Evolutionary conservation across 2,888 invertebrate genomes (phyloP).

Genomic region (Amblyteles armatorius): DNA sequence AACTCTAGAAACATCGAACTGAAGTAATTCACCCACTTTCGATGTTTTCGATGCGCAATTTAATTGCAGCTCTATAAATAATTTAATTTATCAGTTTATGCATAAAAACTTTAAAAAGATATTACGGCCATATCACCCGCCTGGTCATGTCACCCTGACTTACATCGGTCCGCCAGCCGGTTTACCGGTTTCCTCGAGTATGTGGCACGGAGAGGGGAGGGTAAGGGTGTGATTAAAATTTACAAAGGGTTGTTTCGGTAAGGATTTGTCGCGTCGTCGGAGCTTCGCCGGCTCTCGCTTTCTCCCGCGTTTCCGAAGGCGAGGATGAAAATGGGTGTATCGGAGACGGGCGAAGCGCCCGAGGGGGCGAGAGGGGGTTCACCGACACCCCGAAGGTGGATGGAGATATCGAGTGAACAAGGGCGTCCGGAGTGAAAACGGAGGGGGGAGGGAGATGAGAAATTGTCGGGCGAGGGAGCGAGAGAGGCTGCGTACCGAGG

Average conservation of each 20-base stretch:
- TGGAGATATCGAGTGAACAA: slow-evolving; percentile 37
- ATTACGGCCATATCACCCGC: no score
- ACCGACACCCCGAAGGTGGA: slow-evolving; percentile 19
- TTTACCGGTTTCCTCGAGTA: slow-evolving; percentile 34
- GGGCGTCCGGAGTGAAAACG: slow-evolving; percentile 13
- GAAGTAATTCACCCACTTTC: no score
- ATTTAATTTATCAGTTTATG: no score
- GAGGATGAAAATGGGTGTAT: slow-evolving; percentile 16
- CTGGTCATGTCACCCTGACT: no score
- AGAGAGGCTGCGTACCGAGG: slow-evolving; percentile 64
- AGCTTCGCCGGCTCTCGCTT: slow-evolving; percentile 35
- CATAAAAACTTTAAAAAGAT: no score
- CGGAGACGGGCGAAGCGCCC: slow-evolving; percentile 28
- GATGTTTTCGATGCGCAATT: no score
- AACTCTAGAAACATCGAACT: no score
- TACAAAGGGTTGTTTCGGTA: slow-evolving; percentile 55
- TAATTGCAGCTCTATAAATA: no score
- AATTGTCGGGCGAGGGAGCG: slow-evolving; percentile 65
- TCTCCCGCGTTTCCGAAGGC: slow-evolving; percentile 15
- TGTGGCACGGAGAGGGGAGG: not conserved
- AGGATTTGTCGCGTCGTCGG: slow-evolving; percentile 60
- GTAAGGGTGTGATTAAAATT: slow-evolving; percentile 70
- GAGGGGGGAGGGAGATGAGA: slow-evolving; percentile 43
- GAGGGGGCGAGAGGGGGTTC: slow-evolving; percentile 23
- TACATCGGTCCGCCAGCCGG: not conserved